Percentiles rank a stretch among this genome's conserved stretches.
Conservation (phyloP, 2,797 vertebrate genomes). For the Gambelia wislizenii region DNA sequence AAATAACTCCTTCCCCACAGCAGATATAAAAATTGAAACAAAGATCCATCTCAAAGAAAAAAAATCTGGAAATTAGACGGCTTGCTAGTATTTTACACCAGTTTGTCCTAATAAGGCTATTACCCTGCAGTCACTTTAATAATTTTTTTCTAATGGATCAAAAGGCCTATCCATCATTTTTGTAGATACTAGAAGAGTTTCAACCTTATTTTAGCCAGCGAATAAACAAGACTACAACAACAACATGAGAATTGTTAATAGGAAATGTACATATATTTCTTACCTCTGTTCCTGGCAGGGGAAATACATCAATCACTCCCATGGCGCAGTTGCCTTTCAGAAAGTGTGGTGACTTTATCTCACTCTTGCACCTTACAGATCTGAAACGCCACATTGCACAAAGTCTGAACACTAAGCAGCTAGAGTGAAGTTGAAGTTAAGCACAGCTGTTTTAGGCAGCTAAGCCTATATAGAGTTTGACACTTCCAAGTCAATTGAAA, state of each 20-base stretch:
- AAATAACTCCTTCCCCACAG: background rate
- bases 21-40: background rate
- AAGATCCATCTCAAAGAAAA: background rate
- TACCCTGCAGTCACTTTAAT: background rate
- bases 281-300: background rate
- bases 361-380: constrained; percentile 44
- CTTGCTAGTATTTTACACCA: background rate
- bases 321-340: background rate
- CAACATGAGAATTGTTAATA: background rate
- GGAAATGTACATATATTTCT: rapidly evolving
- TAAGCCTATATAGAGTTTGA: background rate
- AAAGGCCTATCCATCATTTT: background rate
- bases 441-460: too few relatives aligned
- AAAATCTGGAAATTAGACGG: background rate
- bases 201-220: background rate
- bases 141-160: background rate
- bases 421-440: background rate
- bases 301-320: background rate
- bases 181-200: background rate
- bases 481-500: background rate
- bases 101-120: background rate
- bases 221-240: background rate
- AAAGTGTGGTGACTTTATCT: constrained; percentile 3
- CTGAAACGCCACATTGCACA: rapidly evolving
- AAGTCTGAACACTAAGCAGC: rapidly evolving